Percentiles rank a stretch among this genome's conserved stretches.
Evolutionary conservation across 2,113 vertebrate genomes (phyloP).

Genomic region (Lipophrys pholis): DNA sequence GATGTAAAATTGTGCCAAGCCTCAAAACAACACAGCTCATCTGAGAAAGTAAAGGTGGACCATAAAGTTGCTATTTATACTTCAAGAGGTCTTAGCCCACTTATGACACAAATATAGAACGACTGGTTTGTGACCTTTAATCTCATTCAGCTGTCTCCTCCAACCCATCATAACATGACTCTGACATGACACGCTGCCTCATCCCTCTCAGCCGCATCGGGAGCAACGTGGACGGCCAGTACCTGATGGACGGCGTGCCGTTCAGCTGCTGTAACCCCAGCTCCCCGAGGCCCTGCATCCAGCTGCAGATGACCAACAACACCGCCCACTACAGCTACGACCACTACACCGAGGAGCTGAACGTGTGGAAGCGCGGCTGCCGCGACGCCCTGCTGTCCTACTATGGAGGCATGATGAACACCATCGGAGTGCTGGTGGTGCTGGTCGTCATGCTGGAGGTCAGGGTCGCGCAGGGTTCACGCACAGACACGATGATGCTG

Average conservation of each 20-base stretch:
- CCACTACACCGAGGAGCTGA: conserved; percentile 95
- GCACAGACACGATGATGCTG: neutral
- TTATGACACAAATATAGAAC: neutral
- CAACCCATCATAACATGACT: conserved; percentile 8
- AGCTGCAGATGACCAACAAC: conserved; percentile 96
- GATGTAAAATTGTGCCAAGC: neutral
- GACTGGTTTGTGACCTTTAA: neutral
- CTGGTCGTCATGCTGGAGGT: conserved; percentile 92
- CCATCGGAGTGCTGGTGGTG: conserved; percentile 85
- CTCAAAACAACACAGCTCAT: neutral
- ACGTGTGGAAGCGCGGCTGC: conserved; percentile 93
- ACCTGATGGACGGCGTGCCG: conserved; percentile 94
- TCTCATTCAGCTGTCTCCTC: conserved; percentile 7
- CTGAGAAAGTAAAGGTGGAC: neutral
- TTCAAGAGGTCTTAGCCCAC: conserved; percentile 1
- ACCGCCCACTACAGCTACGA: conserved; percentile 97
- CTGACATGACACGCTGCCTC: conserved; percentile 30
- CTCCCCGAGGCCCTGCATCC: conserved; percentile 97
- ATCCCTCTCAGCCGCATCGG: conserved; percentile 88
- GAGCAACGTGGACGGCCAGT: conserved; percentile 96
- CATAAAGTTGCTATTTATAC: neutral
- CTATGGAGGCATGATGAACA: conserved; percentile 93
- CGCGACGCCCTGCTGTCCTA: conserved; percentile 89
- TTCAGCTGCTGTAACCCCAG: conserved; percentile 99
- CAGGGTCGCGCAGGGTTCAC: conserved; percentile 49